A percentile compares a stretch with the other conserved stretches of the same genome.
Conservation (phyloP, 2,888 invertebrate genomes). For the Prosopocoilus inquinatus region DNA sequence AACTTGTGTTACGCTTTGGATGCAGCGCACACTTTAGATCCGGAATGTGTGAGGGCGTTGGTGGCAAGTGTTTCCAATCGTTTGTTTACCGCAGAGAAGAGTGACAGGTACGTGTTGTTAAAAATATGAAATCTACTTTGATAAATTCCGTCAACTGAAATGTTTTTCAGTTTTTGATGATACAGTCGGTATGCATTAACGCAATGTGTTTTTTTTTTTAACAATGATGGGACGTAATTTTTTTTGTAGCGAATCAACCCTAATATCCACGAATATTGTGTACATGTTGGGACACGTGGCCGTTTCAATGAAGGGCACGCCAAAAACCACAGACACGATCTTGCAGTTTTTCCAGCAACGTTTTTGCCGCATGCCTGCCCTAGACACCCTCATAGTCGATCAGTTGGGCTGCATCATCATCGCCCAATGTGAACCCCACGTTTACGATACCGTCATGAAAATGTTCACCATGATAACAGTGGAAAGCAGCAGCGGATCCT, state of each 20-base stretch:
- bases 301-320: constrained; percentile 87
- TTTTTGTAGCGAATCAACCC: constrained; percentile 72
- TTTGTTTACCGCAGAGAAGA: constrained; percentile 89
- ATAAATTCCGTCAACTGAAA: too few species aligned
- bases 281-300: constrained; percentile 97
- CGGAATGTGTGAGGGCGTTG: constrained; percentile 91
- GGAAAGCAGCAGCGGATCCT: constrained; percentile 80
- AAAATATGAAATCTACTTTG: too few species aligned
- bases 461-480: constrained; percentile 97
- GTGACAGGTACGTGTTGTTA: constrained; percentile 62
- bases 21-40: constrained; percentile 85
- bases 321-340: constrained; percentile 92
- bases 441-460: constrained; percentile 95
- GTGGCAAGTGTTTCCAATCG: constrained; percentile 95
- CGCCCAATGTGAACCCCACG: constrained; percentile 80
- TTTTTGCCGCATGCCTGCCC: constrained; percentile 89
- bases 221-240: too few species aligned
- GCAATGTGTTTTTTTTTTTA: too few species aligned
- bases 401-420: constrained; percentile 98
- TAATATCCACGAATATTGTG: constrained; percentile 95
- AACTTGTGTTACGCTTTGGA: constrained; percentile 92
- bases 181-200: too few species aligned
- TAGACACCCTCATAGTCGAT: constrained; percentile 94
- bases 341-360: constrained; percentile 95
- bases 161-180: too few species aligned